Percentiles rank a stretch among this genome's conserved stretches.
Evolutionary conservation across 2,888 invertebrate genomes (phyloP).

Genomic region (Sialis fuliginosa): DNA sequence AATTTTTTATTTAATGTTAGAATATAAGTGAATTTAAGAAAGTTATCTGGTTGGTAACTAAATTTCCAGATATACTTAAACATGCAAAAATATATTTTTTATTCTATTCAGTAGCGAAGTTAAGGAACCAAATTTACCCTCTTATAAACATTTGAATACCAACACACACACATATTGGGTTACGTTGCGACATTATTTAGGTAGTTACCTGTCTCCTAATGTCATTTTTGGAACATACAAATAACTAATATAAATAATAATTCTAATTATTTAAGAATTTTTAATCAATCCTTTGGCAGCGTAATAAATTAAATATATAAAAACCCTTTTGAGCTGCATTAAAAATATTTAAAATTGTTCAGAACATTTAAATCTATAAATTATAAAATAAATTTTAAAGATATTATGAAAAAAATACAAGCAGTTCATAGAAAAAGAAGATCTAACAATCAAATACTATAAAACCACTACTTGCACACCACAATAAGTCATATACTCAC

Average conservation of each 20-base stretch:
- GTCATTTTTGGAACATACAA: constrained; percentile 2
- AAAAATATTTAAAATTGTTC: background rate
- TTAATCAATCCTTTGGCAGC: too few relatives aligned
- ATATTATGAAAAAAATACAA: background rate
- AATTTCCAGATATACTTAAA: too few relatives aligned
- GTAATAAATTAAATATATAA: too few relatives aligned
- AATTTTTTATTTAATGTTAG: too few relatives aligned
- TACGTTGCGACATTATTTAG: constrained; percentile 8
- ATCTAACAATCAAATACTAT: background rate
- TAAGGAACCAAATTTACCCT: too few relatives aligned
- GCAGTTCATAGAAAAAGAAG: background rate
- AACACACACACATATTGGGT: constrained; percentile 30
- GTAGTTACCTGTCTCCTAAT: constrained; percentile 3
- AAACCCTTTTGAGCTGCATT: background rate
- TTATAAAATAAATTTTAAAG: background rate
- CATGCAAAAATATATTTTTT: too few relatives aligned
- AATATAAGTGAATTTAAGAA: too few relatives aligned
- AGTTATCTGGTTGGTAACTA: too few relatives aligned
- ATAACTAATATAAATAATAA: background rate
- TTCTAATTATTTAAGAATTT: too few relatives aligned
- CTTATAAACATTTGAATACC: constrained; percentile 45
- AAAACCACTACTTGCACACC: constrained; percentile 23
- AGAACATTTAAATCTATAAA: background rate
- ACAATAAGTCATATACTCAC: constrained; percentile 50
- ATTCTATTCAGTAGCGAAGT: too few relatives aligned